A percentile compares a stretch with the other conserved stretches of the same genome.
phyloP scores from a whole-genome alignment of 2,888 invertebrate species.

The Tetragonisca angustula region DNA sequence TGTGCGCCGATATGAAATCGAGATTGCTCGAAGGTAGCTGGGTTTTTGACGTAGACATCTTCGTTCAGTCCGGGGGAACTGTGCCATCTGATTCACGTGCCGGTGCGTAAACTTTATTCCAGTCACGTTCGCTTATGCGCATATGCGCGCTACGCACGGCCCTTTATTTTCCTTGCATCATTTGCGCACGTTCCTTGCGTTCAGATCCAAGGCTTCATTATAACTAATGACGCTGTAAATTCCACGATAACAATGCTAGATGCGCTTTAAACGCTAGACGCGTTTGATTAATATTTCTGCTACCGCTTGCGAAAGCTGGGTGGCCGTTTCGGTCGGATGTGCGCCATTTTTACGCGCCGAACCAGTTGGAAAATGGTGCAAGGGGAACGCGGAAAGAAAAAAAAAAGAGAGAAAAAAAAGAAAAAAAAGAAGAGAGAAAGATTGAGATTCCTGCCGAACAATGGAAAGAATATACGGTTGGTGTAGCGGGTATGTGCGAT shows the following conservation, averaged over 20 bases:
- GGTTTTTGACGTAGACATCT: constrained; percentile 62
- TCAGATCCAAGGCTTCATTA: constrained; percentile 52
- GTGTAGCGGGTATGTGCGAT: constrained; percentile 8
- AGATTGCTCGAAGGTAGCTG: constrained; percentile 49
- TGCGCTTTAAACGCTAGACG: constrained; percentile 20
- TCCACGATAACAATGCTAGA: constrained; percentile 42
- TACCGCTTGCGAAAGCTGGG: constrained; percentile 18
- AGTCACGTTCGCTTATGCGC: constrained; percentile 58
- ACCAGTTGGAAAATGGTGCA: neutral
- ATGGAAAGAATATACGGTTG: neutral
- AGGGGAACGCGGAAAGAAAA: neutral
- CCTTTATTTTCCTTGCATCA: constrained; percentile 55
- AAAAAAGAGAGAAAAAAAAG: neutral
- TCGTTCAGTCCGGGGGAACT: constrained; percentile 30
- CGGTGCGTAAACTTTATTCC: constrained; percentile 48
- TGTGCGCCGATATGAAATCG: constrained; percentile 60
- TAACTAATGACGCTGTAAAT: constrained; percentile 57
- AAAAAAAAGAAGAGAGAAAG: neutral
- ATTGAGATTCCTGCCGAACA: neutral
- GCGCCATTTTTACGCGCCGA: neutral
- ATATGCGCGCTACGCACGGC: constrained; percentile 28
- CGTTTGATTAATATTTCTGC: constrained; percentile 46
- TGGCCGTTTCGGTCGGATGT: neutral
- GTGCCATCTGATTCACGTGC: constrained; percentile 60
- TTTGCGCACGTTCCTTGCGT: constrained; percentile 54